Evolutionary conservation across 53 echinoderm and acorn worm genomes (phyloP).

Genomic region (Crossaster papposus): DNA sequence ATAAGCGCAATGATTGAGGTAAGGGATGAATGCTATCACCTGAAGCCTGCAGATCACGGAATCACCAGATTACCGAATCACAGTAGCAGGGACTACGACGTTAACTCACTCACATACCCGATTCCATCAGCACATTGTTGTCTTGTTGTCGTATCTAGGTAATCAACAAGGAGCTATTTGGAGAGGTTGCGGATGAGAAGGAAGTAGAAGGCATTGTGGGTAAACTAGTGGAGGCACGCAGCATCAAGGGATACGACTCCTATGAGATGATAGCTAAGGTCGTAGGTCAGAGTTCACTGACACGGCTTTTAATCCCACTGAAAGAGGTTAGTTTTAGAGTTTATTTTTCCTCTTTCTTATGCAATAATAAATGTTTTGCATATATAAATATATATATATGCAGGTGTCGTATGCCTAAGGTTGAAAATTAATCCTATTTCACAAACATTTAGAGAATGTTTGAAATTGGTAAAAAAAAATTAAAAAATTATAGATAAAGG

Average conservation of each 20-base stretch:
- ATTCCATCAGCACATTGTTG: no score
- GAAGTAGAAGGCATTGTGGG: constrained; percentile 92
- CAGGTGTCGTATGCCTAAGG: no score
- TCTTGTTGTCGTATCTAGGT: constrained; percentile 54
- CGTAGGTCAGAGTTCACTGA: constrained; percentile 81
- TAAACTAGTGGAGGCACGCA: constrained; percentile 87
- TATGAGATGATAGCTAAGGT: constrained; percentile 90
- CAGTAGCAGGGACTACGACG: no score
- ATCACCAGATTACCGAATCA: no score
- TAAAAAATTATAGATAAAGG: background rate
- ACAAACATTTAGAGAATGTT: no score
- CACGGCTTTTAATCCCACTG: constrained; percentile 75
- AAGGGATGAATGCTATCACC: background rate
- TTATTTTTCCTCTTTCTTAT: background rate
- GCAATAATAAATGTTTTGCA: no score
- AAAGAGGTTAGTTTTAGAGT: constrained; percentile 84
- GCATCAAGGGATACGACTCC: constrained; percentile 84
- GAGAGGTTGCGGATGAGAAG: constrained; percentile 90
- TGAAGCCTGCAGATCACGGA: no score
- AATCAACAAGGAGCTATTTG: constrained; percentile 89
- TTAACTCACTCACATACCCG: no score
- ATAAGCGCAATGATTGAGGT: constrained; percentile 59
- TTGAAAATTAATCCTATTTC: no score
- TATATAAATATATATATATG: no score
- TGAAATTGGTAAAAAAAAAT: no score